These are phyloP conservation scores for Ptychodera flava DNA, from an alignment of 35 echinoderm and acorn worm genomes.

Conservation along the genomic window DNA sequence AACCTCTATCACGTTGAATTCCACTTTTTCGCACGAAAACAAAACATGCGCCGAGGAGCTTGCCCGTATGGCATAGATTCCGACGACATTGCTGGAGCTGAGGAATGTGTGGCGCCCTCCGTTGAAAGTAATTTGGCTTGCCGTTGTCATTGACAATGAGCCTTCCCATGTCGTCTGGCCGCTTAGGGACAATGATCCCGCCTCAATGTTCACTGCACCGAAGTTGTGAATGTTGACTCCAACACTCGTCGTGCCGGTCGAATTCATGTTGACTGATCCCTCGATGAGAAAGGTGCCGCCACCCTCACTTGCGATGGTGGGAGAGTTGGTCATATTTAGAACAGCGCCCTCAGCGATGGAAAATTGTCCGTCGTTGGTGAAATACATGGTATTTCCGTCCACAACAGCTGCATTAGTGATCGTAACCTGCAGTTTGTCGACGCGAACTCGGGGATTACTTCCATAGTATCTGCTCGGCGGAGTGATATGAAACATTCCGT, in stretches of 20 bases:
- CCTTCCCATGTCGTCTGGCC: background rate
- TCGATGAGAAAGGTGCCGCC: background rate
- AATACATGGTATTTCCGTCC: background rate
- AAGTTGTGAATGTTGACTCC: background rate
- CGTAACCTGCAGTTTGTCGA: background rate
- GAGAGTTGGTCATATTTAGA: background rate
- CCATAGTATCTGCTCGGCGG: background rate
- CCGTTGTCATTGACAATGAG: background rate
- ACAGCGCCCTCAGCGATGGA: background rate
- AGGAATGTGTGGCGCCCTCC: background rate
- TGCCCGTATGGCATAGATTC: background rate
- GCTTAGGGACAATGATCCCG: background rate
- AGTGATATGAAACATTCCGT: background rate
- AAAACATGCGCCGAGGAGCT: background rate
- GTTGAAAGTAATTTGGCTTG: background rate
- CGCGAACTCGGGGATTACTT: background rate
- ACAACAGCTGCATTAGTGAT: background rate
- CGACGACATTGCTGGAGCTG: background rate
- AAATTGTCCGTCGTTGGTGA: background rate
- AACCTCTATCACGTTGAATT: background rate
- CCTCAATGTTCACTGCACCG: background rate
- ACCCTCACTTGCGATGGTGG: background rate
- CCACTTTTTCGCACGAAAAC: background rate
- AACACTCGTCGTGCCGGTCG: background rate
- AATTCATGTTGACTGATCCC: background rate